Conservation (phyloP, 2,113 vertebrate genomes). For the Canis aureus region DNA sequence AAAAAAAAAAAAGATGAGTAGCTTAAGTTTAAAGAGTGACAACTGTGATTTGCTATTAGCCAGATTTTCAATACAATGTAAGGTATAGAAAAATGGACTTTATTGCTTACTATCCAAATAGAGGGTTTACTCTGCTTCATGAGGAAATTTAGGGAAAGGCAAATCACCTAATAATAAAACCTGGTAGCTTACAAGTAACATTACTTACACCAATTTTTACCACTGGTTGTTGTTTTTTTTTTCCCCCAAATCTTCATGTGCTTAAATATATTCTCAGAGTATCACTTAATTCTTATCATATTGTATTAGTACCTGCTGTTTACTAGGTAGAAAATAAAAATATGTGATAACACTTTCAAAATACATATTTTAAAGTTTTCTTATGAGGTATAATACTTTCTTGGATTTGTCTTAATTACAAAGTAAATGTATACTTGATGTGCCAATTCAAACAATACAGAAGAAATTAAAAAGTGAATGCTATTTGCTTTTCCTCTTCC, state of each 20-base stretch:
- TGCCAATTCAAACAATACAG: not conserved
- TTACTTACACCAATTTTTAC: not conserved
- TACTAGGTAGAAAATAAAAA: not conserved
- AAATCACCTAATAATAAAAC: not conserved
- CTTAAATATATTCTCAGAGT: not conserved
- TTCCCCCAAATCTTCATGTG: not conserved
- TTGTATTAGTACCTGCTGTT: not conserved
- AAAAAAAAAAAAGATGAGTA: not conserved
- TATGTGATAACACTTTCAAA: not conserved
- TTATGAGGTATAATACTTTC: not conserved
- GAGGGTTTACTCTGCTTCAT: not conserved
- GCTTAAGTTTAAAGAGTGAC: conserved; percentile 55
- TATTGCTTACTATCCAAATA: not conserved
- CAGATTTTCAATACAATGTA: conserved; percentile 32
- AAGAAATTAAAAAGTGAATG: not conserved
- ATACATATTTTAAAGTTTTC: not conserved
- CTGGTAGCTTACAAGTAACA: not conserved
- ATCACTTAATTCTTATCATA: not conserved
- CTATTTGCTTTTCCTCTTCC: not conserved
- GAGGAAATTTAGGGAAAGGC: not conserved
- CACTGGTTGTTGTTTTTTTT: not conserved
- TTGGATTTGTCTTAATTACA: not conserved
- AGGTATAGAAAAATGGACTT: not conserved
- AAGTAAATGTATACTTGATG: not conserved
- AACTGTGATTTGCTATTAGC: conserved; percentile 52